phyloP scores from a whole-genome alignment of 2,113 vertebrate species.

The Podilymbus podiceps region DNA sequence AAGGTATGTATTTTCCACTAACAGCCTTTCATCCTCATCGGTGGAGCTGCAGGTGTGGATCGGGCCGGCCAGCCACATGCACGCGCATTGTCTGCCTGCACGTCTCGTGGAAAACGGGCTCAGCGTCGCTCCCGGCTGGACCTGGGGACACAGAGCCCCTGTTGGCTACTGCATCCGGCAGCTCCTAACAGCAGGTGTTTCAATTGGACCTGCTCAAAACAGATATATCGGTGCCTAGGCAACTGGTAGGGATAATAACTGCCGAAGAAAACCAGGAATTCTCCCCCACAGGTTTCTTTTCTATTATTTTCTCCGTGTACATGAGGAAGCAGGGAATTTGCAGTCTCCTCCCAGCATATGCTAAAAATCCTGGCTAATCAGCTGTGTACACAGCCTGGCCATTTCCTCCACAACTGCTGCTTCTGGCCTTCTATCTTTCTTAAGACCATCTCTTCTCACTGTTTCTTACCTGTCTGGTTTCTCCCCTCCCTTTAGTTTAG shows the following conservation, averaged over 20 bases:
- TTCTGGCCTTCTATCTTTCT: neutral
- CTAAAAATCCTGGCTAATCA: neutral
- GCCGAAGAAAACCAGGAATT: neutral
- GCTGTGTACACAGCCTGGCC: neutral
- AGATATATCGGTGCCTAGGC: neutral
- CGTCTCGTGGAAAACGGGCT: neutral
- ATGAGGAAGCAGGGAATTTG: neutral
- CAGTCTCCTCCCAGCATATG: neutral
- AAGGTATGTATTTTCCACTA: neutral
- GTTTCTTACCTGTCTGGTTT: neutral
- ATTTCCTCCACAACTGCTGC: neutral
- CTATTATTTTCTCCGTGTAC: neutral
- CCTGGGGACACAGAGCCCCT: neutral
- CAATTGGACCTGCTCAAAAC: neutral
- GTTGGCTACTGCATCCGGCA: neutral
- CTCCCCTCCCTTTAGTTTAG: neutral
- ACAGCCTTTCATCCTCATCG: neutral
- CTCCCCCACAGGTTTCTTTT: neutral
- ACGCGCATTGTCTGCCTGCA: fast-evolving
- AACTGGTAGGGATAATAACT: neutral
- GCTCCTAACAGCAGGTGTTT: neutral
- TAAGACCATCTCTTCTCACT: neutral
- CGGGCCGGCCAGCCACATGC: neutral
- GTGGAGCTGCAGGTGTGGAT: neutral
- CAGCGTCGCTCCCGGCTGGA: neutral